These are phyloP conservation scores for Orthosia gracilis DNA, from an alignment of 2,888 invertebrate species.

Conservation along the genomic window DNA sequence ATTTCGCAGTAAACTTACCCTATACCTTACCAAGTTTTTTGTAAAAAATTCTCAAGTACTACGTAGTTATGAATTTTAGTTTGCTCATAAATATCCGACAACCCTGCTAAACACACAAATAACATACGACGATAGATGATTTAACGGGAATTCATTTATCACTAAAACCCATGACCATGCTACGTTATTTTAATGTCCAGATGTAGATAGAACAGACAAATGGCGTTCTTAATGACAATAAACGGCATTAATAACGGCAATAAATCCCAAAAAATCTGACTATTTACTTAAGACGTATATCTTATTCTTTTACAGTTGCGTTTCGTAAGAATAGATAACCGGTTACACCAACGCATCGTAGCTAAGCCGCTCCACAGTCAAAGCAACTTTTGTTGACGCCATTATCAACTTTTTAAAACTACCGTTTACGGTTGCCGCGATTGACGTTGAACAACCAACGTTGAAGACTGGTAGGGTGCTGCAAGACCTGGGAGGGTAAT, in stretches of 20 bases:
- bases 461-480: too few species aligned
- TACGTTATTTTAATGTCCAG: constrained; percentile 2
- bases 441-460: too few species aligned
- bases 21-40: too few species aligned
- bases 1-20: too few species aligned
- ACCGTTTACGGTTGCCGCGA: too few species aligned
- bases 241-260: constrained; percentile 17
- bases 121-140: constrained; percentile 19
- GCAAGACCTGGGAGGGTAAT: too few species aligned
- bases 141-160: constrained; percentile 30
- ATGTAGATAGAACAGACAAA: constrained; percentile 1
- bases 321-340: constrained; percentile 35
- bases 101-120: constrained; percentile 7
- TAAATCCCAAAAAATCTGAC: background rate
- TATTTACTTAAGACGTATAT: constrained; percentile 1
- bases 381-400: too few species aligned
- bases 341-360: constrained; percentile 28
- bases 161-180: background rate
- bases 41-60: too few species aligned
- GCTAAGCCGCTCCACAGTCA: background rate
- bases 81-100: background rate
- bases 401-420: too few species aligned
- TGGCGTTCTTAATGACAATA: constrained; percentile 14
- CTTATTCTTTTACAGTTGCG: constrained; percentile 23
- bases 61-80: too few species aligned